Base-by-base conservation (phyloP, 2,888 invertebrate species). In the Andrena minutula region DNA sequence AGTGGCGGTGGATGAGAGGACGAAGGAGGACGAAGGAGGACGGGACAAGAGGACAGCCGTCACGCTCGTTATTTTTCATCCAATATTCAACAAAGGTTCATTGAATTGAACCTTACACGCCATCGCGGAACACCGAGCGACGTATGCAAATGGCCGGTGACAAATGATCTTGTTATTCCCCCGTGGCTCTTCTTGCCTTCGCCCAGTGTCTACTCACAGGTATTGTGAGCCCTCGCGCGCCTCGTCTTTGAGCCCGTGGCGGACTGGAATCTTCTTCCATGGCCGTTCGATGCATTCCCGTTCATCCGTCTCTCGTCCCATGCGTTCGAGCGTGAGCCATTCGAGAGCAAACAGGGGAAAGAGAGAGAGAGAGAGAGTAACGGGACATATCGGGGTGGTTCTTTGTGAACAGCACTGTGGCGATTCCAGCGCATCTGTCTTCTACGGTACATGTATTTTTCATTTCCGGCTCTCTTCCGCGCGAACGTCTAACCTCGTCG, bases 151-250 rank as follows among this genome's bases (percentile, higher is more conserved):
- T 92, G 90, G 85, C 83, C 87, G 87, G 90, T 93, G 92, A 93
- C 92, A 93, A 93, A 93, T 92, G 92, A 93, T 92, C 92, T 92
- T 93, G 93, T 92, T 93, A 92, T 92, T 91, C 90, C 23, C 30
- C 88, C 88, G 87, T 87, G 88, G 89, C 85, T 89, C 86, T 83
- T 89, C 88, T 86, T 87, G 83, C 79, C 75, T 83, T 56, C 49
- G 61, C 47, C 60, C 56, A 69, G 56, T 70, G 76, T 82, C 83
- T 77, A 71, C 61, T 60, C 41, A 12, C 86, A 83, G 86, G 86
- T 88, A 87, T 88, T 86, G 86, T 86, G 80, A 79, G 82, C 69
- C 35, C 56, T 80, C 74, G 80, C 35, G 49, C 41, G 65, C 35
- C 77, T 75, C 75, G 63, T 79, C 84, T 85, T 85, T 83, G 79